These are phyloP conservation scores for Pyrocoelia pectoralis DNA, from an alignment of 2,888 invertebrate species.

Conservation along the genomic window DNA sequence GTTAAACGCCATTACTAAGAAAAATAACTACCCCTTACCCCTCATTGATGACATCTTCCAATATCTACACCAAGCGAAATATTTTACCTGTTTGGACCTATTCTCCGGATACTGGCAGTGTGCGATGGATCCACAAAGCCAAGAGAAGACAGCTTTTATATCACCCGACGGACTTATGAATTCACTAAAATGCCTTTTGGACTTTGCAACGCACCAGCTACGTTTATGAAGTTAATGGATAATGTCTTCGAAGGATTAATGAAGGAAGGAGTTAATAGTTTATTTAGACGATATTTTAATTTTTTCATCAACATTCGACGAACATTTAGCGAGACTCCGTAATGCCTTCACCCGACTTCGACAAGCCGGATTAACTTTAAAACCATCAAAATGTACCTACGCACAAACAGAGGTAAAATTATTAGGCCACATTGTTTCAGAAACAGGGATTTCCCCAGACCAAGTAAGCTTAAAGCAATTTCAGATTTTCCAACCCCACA, in stretches of 20 bases:
- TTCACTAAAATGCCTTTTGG: constrained; percentile 43
- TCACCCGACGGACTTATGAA: constrained; percentile 40
- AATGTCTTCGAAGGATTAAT: constrained; percentile 38
- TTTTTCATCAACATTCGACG: constrained; percentile 34
- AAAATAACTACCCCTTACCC: constrained; percentile 39
- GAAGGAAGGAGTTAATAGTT: constrained; percentile 37
- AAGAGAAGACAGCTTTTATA: constrained; percentile 40
- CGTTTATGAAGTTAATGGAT: constrained; percentile 40
- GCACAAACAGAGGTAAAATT: constrained; percentile 13
- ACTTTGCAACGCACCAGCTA: constrained; percentile 41
- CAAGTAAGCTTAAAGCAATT: constrained; percentile 19
- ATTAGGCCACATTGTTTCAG: constrained; percentile 21
- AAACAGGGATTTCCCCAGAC: constrained; percentile 22
- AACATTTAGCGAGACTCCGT: constrained; percentile 32
- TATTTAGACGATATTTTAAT: constrained; percentile 43
- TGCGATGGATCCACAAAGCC: constrained; percentile 27
- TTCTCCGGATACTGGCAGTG: constrained; percentile 41
- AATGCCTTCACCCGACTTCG: constrained; percentile 33
- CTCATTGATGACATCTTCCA: constrained; percentile 40
- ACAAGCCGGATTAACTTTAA: constrained; percentile 34
- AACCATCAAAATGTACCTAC: constrained; percentile 31
- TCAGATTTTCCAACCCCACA: constrained; percentile 23
- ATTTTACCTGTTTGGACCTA: constrained; percentile 40
- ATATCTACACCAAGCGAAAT: constrained; percentile 34
- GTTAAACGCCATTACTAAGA: constrained; percentile 32